Base-by-base conservation (phyloP, 2,113 vertebrate species). In the Gasterosteus aculeatus region DNA sequence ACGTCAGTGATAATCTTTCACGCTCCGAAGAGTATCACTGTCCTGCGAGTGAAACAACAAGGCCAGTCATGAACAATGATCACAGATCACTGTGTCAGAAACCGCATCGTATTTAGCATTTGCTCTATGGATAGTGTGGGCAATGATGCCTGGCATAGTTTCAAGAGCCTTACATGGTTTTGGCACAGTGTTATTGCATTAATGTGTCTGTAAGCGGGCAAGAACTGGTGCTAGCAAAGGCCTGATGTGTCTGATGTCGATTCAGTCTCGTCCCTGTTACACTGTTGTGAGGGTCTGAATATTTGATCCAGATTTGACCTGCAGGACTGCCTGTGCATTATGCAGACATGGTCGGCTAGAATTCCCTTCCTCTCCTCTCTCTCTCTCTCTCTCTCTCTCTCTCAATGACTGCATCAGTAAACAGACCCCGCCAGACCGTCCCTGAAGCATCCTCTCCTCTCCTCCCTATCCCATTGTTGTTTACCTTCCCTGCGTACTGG, bases 391-490 rank as follows among this genome's bases (percentile, higher is more conserved):
- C 26, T 9, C 75, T 47, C 63, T 47, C 41, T 80, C 82, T 81
- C 75, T 59, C 84, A 78, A 85, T 87, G 79, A 87, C 91, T 90
- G 89, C 90, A 92, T 92, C 88, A 83, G 85, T 89, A 90, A 92
- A 86, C 81, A 85, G 88, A 91, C 85, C 88, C 87, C 85, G 86
- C 5, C 68, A 89, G 83, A 90, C 87, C 87, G 91, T 69, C 81
- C 85, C 76, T 84, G 83, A 87, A 88, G 87, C 80, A 84, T 88
- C 80, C 75, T 83, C 64, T 84, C 61, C 75, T 81, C 78, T 78
- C 85, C 82, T 78, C 80, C 73, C 61, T 82, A 82, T 81, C 85
- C 81, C 75, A 86, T 82, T 76, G 84, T 86, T 92, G 87, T 92
- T 90, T 92, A 92, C 85, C 85, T 87, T 78, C 82, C 51, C 70